A percentile compares a stretch with the other conserved stretches of the same genome.
These are phyloP conservation scores for Sitta europaea DNA, from an alignment of 2,113 vertebrate species.

Conservation along the genomic window DNA sequence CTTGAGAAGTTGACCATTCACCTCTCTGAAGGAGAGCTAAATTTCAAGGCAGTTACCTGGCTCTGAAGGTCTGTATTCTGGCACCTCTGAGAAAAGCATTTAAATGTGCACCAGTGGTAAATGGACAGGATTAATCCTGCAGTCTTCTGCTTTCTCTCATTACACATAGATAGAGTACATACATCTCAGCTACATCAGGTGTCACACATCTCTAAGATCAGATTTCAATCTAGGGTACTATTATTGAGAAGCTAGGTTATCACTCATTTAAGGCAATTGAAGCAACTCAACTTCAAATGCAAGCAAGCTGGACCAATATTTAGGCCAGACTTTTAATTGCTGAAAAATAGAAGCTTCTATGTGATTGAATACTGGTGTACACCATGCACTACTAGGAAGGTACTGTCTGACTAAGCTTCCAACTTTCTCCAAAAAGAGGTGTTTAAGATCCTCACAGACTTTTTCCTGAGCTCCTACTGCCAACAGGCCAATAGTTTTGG, in stretches of 20 bases:
- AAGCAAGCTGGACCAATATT: not conserved
- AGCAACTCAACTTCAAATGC: not conserved
- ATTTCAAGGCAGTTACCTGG: not conserved
- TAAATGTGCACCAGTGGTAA: not conserved
- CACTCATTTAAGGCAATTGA: not conserved
- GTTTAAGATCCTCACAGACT: not conserved
- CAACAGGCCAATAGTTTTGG: not conserved
- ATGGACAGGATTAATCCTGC: not conserved
- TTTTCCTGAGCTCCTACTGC: not conserved
- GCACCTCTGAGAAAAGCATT: not conserved
- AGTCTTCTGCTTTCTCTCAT: not conserved
- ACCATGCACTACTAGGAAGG: not conserved
- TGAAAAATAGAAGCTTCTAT: not conserved
- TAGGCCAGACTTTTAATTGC: not conserved
- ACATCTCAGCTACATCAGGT: not conserved
- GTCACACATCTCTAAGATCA: not conserved
- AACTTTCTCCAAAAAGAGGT: not conserved
- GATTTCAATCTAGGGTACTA: not conserved
- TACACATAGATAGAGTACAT: not conserved
- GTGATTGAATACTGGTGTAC: not conserved
- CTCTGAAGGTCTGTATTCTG: not conserved
- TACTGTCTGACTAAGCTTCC: not conserved
- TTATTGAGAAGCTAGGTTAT: not conserved
- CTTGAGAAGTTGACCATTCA: not conserved
- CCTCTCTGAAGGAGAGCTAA: not conserved